These are phyloP conservation scores for Oostethus manadensis DNA, from an alignment of 2,113 vertebrate genomes.

Conservation along the genomic window DNA sequence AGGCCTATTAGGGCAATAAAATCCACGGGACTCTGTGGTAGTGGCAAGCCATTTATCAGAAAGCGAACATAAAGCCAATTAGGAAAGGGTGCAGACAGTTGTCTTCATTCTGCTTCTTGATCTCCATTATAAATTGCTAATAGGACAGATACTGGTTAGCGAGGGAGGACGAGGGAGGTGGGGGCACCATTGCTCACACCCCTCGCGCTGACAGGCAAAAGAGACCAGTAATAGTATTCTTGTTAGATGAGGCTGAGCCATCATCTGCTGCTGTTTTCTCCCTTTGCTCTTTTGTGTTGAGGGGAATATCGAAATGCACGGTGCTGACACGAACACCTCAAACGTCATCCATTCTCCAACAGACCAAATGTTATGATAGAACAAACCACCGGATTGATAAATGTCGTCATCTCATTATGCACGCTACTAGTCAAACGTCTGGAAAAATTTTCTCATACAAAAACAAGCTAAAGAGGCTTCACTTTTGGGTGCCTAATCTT, in stretches of 20 bases:
- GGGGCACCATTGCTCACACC: conserved; percentile 84
- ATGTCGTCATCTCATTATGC: too few species aligned
- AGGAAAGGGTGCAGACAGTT: conserved; percentile 93
- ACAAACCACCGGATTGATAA: neutral
- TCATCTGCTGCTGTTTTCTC: conserved; percentile 82
- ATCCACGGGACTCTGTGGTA: conserved; percentile 78
- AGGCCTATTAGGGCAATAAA: conserved; percentile 95
- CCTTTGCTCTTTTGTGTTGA: conserved; percentile 71
- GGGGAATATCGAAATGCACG: conserved; percentile 61
- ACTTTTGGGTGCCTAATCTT: too few species aligned
- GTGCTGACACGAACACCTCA: neutral
- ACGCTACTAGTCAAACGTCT: too few species aligned
- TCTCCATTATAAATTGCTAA: conserved; percentile 99
- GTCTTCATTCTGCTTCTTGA: conserved; percentile 99
- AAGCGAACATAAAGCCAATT: conserved; percentile 97
- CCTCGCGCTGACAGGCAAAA: conserved; percentile 83
- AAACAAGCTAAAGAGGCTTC: too few species aligned
- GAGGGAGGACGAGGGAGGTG: conserved; percentile 76
- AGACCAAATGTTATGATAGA: too few species aligned
- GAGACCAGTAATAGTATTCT: conserved; percentile 77
- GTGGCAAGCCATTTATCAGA: conserved; percentile 97
- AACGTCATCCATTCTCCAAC: neutral
- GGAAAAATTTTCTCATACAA: too few species aligned
- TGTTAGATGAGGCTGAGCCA: conserved; percentile 84
- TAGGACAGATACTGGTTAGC: conserved; percentile 91